Evolutionary conservation across 2,797 vertebrate species (phyloP).

Genomic region (Spinibarbus caldwelli): DNA sequence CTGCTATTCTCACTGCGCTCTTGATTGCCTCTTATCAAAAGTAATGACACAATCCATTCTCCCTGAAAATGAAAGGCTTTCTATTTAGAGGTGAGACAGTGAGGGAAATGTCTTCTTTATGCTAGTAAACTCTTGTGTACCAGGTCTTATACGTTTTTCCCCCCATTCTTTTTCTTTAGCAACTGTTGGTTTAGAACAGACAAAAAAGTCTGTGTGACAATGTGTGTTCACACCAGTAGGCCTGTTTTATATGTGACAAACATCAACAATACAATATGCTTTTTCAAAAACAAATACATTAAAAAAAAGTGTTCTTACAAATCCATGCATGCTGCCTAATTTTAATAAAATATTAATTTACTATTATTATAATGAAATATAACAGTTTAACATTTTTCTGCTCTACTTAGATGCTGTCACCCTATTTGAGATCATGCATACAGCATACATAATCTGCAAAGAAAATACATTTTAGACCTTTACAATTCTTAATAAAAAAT

Average conservation of each 20-base stretch:
- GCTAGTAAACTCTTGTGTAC: too few species aligned
- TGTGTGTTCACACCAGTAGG: not conserved
- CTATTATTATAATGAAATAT: not conserved
- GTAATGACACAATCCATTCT: not conserved
- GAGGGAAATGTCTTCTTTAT: not conserved
- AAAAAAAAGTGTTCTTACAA: not conserved
- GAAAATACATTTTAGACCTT: too few species aligned
- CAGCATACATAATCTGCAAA: too few species aligned
- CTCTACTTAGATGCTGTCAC: not conserved
- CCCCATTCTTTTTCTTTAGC: not conserved
- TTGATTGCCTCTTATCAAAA: conserved; percentile 1
- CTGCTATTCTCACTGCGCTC: not conserved
- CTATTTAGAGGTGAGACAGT: conserved; percentile 1
- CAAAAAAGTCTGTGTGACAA: not conserved
- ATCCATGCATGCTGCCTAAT: not conserved
- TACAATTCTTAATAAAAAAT: not conserved
- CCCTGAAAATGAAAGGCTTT: not conserved
- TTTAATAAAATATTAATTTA: not conserved
- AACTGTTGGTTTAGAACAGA: not conserved
- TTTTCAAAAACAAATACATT: not conserved
- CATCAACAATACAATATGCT: not conserved
- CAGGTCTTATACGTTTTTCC: not conserved
- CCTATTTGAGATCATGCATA: not conserved
- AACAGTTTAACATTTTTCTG: not conserved
- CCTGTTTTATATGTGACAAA: not conserved